phyloP scores from a whole-genome alignment of 2,113 vertebrate species.

The Notothenia rossii region DNA sequence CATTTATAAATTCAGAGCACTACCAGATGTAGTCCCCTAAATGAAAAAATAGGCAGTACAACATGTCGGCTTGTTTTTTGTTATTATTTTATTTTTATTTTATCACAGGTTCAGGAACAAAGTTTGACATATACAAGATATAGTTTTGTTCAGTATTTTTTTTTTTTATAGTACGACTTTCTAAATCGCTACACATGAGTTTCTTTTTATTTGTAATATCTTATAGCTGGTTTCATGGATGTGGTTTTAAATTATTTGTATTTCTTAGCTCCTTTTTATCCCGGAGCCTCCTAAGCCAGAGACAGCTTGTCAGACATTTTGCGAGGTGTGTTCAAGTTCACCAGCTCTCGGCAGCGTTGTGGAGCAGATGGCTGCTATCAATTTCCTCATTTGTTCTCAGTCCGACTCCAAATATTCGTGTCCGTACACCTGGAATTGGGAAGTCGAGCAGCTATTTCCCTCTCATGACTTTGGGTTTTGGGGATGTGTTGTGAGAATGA shows the following conservation, averaged over 20 bases:
- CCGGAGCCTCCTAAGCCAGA: constrained; percentile 46
- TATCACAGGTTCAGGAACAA: constrained; percentile 26
- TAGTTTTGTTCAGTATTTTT: background rate
- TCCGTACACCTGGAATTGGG: constrained; percentile 97
- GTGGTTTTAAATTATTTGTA: constrained; percentile 3
- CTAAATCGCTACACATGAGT: background rate
- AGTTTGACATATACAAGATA: constrained; percentile 19
- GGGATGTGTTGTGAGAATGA: constrained; percentile 80
- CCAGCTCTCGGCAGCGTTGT: constrained; percentile 89
- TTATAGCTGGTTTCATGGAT: background rate
- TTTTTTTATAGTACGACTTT: background rate
- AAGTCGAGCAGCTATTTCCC: constrained; percentile 74
- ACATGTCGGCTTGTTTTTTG: constrained; percentile 12
- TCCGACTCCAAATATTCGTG: constrained; percentile 82
- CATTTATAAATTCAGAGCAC: constrained; percentile 63
- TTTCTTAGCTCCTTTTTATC: constrained; percentile 1
- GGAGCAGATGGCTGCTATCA: constrained; percentile 98
- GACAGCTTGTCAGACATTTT: constrained; percentile 89
- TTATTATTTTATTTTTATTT: constrained; percentile 37
- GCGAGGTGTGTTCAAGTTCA: constrained; percentile 90
- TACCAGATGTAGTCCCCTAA: constrained; percentile 55
- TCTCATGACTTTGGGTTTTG: constrained; percentile 81
- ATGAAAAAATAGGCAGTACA: constrained; percentile 38
- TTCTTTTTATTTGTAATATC: constrained; percentile 13
- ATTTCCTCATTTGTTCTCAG: constrained; percentile 88